A percentile compares a stretch with the other conserved stretches of the same genome.
Conservation (phyloP, 2,888 invertebrate genomes). For the Cylindroiulus punctatus region DNA sequence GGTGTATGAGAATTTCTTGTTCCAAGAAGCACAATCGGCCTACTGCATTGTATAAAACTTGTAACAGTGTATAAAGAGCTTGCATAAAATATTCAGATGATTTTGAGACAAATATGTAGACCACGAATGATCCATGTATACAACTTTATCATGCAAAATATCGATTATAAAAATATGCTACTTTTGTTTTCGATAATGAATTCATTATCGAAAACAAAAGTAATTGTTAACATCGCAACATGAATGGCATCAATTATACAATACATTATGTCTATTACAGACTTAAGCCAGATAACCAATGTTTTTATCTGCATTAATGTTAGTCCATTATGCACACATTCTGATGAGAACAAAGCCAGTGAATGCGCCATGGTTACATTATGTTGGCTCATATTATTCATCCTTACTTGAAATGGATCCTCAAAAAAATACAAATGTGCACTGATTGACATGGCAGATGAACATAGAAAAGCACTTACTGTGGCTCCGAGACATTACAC, state of each 20-base stretch:
- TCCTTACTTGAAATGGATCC: conserved; percentile 25
- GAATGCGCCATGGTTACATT: background rate
- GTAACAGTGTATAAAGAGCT: too few species aligned
- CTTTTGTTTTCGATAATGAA: background rate
- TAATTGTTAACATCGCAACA: background rate
- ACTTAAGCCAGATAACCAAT: background rate
- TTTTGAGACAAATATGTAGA: too few species aligned
- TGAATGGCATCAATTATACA: background rate
- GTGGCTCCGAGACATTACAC: conserved; percentile 30
- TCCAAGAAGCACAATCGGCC: too few species aligned
- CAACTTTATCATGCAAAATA: too few species aligned
- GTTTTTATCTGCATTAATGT: background rate
- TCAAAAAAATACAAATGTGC: conserved; percentile 27
- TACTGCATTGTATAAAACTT: too few species aligned
- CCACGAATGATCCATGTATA: too few species aligned
- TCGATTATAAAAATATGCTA: too few species aligned
- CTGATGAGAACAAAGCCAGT: background rate
- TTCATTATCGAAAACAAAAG: background rate
- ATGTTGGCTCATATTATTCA: background rate
- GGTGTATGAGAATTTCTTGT: too few species aligned
- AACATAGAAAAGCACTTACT: conserved; percentile 38
- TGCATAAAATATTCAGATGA: too few species aligned
- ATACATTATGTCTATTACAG: background rate
- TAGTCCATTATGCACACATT: background rate
- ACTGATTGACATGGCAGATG: conserved; percentile 43